phyloP scores from a whole-genome alignment of 2,888 invertebrate species.

The Leptinotarsa rubiginosa region DNA sequence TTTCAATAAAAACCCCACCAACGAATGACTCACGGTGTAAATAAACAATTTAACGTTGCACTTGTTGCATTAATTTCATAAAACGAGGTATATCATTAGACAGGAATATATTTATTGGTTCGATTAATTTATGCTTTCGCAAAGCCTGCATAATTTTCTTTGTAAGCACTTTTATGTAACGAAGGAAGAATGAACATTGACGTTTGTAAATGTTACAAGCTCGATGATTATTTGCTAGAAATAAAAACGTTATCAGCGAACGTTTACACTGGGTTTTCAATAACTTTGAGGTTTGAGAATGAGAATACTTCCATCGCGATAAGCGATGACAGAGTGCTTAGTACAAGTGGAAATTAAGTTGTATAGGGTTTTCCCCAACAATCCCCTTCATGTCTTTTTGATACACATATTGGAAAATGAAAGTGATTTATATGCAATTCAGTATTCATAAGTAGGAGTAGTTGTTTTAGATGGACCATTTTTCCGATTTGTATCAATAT shows the following conservation, averaged over 20 bases:
- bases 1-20: constrained; percentile 5
- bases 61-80: constrained; percentile 27
- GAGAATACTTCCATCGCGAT: background rate
- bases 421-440: too few relatives aligned
- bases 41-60: constrained; percentile 32
- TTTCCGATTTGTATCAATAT: too few relatives aligned
- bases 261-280: background rate
- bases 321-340: too few relatives aligned
- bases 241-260: background rate
- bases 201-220: background rate
- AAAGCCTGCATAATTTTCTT: constrained; percentile 25
- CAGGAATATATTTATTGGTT: background rate
- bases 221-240: background rate
- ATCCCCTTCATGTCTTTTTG: too few relatives aligned
- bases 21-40: constrained; percentile 28
- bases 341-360: too few relatives aligned
- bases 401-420: too few relatives aligned
- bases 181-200: constrained; percentile 11
- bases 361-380: too few relatives aligned
- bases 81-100: constrained; percentile 10
- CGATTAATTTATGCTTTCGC: constrained; percentile 12
- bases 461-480: too few relatives aligned
- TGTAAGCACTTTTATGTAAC: constrained; percentile 28
- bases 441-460: too few relatives aligned
- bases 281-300: background rate